Evolutionary conservation across 2,113 vertebrate species (phyloP).

Genomic region (Pteruthius melanotis): DNA sequence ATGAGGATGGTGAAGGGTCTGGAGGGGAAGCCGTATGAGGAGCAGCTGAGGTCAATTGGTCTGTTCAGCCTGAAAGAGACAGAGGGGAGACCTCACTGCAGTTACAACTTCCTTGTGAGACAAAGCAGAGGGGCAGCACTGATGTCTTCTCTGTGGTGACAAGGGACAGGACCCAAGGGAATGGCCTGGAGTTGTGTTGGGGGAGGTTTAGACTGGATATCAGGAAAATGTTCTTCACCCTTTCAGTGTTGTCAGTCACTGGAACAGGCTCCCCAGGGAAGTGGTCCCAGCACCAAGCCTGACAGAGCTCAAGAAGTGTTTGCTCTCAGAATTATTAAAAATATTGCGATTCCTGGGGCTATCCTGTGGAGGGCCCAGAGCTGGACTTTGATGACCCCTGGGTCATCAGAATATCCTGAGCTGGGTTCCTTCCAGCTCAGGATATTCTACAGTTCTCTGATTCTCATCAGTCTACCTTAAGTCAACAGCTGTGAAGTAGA

Average conservation of each 20-base stretch:
- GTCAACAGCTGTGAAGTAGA: not conserved
- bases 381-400: not conserved
- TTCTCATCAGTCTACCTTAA: not conserved
- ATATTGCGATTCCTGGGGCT: not conserved
- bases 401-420: no score
- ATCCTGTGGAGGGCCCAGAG: not conserved
- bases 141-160: not conserved
- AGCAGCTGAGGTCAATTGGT: not conserved
- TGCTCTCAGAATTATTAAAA: not conserved
- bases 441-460: not conserved
- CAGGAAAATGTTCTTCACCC: not conserved
- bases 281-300: not conserved
- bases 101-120: not conserved
- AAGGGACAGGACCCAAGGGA: rapidly evolving
- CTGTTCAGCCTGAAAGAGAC: not conserved
- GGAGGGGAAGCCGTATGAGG: not conserved
- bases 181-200: not conserved
- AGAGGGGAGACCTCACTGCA: not conserved
- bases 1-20: not conserved
- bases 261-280: not conserved
- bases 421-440: not conserved
- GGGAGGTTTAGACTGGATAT: not conserved
- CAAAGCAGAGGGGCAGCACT: not conserved
- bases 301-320: not conserved
- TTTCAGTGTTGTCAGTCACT: no score